Evolutionary conservation across 2,888 invertebrate species (phyloP), one percentile per base, ranked within the genome.

Genomic region (Flabesymbios commensalis): DNA sequence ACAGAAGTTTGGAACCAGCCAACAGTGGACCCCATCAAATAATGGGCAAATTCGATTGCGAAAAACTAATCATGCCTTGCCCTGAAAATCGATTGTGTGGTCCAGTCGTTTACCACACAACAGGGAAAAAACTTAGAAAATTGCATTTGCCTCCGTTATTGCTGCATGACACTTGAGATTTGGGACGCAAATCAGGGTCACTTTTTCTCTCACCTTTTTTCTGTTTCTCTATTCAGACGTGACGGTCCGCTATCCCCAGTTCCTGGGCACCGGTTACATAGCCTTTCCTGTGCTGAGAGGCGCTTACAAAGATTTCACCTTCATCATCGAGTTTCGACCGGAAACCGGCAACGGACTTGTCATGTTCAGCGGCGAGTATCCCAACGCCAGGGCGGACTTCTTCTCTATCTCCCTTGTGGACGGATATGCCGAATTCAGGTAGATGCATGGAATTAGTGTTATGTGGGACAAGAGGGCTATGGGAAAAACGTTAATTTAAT

Each of bases 241-340:
- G n/a, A 67, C 70, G 14, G 75, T 78, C 22, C 68, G 73, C 31
- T 79, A 75, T 59, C 81, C 81, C 14, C 73, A 73, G 57, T 96
- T 96, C 84, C 93, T 93, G 83, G 96, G 96, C 1, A 92, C 94
- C 1, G 94, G 95, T 56, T 94, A 92, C 84, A 86, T 96, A 48
- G 89, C 93, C 55, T 90, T 94, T 80, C 90, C 92, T 1, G 93
- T 94, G 2, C 86, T 96, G 41, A 92, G 90, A 0, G 90, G 90
- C 72, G 88, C 90, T 7, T 92, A 92, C 26, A 87, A 92, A 53
- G 91, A 93, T 29, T 94, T 94, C 92, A 86, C 93, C 39, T 84
- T 94, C 80, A 84, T 90, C 84, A 86, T 96, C 60, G 91, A 92
- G 33, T 84, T 96, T 67, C 93, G 93, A 80, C 92, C 95, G 7